phyloP scores from a whole-genome alignment of 2,797 vertebrate species.

The Florisuga fusca region DNA sequence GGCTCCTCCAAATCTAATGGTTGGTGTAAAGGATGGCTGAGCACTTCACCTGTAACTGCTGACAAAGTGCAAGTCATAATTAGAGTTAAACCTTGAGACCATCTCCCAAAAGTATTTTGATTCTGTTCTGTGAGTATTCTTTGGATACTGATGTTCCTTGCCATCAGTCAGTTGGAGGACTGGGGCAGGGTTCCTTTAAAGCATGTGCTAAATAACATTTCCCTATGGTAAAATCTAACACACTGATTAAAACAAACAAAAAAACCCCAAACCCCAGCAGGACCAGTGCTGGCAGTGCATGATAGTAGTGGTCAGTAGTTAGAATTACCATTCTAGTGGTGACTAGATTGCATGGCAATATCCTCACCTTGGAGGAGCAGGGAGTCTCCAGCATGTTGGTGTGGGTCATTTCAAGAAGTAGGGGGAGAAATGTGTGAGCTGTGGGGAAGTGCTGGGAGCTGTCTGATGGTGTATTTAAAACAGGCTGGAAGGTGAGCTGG shows the following conservation, averaged over 20 bases:
- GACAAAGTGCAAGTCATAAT: not conserved
- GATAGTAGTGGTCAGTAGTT: not conserved
- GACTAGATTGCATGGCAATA: not conserved
- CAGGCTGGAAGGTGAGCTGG: not conserved
- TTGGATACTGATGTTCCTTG: not conserved
- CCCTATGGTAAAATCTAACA: not conserved
- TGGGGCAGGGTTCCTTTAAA: not conserved
- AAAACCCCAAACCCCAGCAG: not conserved
- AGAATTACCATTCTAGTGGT: too few relatives aligned
- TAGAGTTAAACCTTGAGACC: not conserved
- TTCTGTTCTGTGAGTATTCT: not conserved
- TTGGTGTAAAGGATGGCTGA: not conserved
- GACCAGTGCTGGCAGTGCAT: not conserved
- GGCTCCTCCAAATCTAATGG: not conserved
- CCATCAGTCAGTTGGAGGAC: not conserved
- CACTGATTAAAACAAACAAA: not conserved
- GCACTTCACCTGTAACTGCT: not conserved
- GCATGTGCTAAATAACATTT: not conserved
- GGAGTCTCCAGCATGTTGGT: not conserved
- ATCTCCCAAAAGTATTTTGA: not conserved
- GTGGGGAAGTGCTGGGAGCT: not conserved
- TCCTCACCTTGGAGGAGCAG: not conserved
- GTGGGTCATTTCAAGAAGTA: not conserved
- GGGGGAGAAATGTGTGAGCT: fast-evolving
- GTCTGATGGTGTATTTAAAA: not conserved